A percentile compares a stretch with the other conserved stretches of the same genome.
Evolutionary conservation across 2,113 vertebrate species (phyloP).

Genomic region (Boulengeromyrus knoepffleri): DNA sequence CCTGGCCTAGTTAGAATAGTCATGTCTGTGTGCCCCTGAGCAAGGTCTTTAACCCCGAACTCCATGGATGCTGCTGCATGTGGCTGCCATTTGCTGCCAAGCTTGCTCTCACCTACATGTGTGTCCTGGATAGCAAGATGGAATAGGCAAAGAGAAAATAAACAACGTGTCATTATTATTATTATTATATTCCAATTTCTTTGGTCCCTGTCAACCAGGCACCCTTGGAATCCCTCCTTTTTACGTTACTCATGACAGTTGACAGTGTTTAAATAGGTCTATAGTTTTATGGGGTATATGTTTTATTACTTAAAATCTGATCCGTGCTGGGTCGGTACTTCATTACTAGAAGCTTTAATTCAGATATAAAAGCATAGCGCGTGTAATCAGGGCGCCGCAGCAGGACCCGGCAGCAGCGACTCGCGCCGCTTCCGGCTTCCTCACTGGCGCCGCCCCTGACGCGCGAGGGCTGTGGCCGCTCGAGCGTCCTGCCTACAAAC

Average conservation of each 20-base stretch:
- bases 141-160: background rate
- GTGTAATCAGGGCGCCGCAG: background rate
- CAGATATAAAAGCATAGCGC: background rate
- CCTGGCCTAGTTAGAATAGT: background rate
- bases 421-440: background rate
- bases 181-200: background rate
- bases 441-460: background rate
- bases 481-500: slow-evolving; percentile 50
- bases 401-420: background rate
- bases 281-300: background rate
- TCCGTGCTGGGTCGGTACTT: background rate
- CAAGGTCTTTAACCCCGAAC: background rate
- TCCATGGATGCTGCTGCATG: background rate
- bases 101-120: background rate
- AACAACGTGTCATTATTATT: background rate
- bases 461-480: slow-evolving; percentile 5
- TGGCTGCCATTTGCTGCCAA: background rate
- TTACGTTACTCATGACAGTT: background rate
- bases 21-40: background rate
- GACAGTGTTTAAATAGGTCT: background rate
- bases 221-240: background rate
- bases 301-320: background rate
- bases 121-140: background rate
- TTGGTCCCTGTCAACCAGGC: background rate
- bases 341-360: background rate